Percentiles rank a stretch among this genome's conserved stretches.
Evolutionary conservation across 1,140 invertebrate genomes (phyloP).

Genomic region (Zaprionus davidi): DNA sequence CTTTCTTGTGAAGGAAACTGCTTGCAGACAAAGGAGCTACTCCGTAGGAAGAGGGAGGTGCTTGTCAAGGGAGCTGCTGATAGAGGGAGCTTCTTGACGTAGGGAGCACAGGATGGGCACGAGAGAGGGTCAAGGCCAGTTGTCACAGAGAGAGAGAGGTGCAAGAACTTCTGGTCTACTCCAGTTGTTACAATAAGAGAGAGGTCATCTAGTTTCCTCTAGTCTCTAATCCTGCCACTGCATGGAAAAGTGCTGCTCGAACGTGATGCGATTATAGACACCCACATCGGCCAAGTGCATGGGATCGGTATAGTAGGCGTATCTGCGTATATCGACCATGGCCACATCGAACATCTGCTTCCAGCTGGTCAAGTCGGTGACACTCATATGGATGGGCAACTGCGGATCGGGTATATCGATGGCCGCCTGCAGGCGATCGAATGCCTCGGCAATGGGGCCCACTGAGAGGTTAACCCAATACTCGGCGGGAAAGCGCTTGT

Average conservation of each 20-base stretch:
- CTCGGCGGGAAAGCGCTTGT: slow-evolving; percentile 76
- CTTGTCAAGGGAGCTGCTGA: neutral
- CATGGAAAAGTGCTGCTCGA: slow-evolving; percentile 76
- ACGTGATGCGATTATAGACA: slow-evolving; percentile 73
- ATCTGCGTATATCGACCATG: slow-evolving; percentile 75
- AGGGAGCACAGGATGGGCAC: neutral
- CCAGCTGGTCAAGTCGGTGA: slow-evolving; percentile 78
- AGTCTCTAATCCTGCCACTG: slow-evolving; percentile 70
- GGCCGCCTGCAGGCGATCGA: slow-evolving; percentile 73
- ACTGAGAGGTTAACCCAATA: slow-evolving; percentile 81
- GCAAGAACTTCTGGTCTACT: no score
- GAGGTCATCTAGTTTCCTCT: no score
- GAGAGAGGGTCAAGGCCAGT: no score
- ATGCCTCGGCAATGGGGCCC: slow-evolving; percentile 76
- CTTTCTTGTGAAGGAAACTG: no score
- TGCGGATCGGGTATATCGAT: slow-evolving; percentile 82
- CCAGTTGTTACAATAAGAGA: no score
- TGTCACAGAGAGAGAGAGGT: no score
- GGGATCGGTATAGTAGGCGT: slow-evolving; percentile 77
- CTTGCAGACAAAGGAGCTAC: no score
- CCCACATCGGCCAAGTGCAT: slow-evolving; percentile 75
- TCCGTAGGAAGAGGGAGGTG: neutral
- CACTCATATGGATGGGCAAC: slow-evolving; percentile 78
- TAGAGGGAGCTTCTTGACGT: neutral
- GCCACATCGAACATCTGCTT: slow-evolving; percentile 80